These are phyloP conservation scores for Pipistrellus pipistrellus DNA, from an alignment of 2,797 vertebrate species.

Conservation along the genomic window DNA sequence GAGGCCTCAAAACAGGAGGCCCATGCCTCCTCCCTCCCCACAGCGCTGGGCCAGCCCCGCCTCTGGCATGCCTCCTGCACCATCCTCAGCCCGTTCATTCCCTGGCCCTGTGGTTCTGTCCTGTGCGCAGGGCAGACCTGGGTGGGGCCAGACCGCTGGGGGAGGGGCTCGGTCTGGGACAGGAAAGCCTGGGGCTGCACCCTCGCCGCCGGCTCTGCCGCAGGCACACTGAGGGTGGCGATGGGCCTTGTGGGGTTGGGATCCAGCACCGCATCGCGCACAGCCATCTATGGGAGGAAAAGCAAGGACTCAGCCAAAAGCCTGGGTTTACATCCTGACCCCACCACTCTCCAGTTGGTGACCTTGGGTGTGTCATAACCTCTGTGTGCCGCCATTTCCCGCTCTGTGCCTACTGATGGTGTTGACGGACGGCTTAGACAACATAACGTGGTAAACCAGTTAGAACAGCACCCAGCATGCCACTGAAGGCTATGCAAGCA, in stretches of 20 bases:
- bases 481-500: neutral
- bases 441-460: neutral
- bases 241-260: neutral
- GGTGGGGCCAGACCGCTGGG: neutral
- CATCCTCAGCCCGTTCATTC: neutral
- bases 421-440: neutral
- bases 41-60: neutral
- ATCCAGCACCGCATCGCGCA: neutral
- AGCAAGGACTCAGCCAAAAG: neutral
- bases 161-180: neutral
- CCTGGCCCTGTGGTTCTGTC: neutral
- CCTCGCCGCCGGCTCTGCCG: neutral
- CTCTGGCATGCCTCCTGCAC: neutral
- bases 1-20: neutral
- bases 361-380: neutral
- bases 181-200: neutral
- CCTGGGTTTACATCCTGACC: neutral
- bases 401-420: neutral
- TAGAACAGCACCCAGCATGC: neutral
- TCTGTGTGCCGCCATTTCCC: neutral
- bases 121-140: neutral
- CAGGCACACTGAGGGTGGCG: neutral
- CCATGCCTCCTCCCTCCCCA: neutral
- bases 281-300: accelerated
- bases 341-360: neutral